Conservation (phyloP, 2,888 invertebrate genomes). For the Cephus sareptanus region DNA sequence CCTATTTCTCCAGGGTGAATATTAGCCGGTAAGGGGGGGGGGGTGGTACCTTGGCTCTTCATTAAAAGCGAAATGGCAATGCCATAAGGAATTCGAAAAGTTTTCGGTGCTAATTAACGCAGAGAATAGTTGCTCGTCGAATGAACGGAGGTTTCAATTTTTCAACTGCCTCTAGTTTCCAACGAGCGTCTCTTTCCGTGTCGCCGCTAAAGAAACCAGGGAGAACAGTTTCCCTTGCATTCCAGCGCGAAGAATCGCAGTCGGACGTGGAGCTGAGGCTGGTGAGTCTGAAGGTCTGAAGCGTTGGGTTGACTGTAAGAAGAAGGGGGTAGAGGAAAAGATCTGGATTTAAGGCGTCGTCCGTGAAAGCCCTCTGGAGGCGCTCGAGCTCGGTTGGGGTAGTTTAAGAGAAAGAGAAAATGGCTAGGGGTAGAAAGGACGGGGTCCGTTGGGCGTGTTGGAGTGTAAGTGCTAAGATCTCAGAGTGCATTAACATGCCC, state of each 20-base stretch:
- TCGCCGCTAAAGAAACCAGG: slow-evolving; percentile 10
- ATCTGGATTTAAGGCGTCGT: slow-evolving; percentile 65
- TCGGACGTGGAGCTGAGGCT: background rate
- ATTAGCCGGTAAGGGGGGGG: background rate
- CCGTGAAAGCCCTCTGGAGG: slow-evolving; percentile 64
- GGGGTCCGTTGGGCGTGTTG: slow-evolving; percentile 52
- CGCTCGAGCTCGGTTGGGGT: slow-evolving; percentile 43
- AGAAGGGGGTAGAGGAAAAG: slow-evolving; percentile 38
- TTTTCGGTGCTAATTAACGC: background rate
- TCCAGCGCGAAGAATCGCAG: background rate
- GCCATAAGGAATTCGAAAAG: background rate
- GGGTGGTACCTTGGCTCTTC: background rate
- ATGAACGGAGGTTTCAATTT: slow-evolving; percentile 13
- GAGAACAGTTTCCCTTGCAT: slow-evolving; percentile 21
- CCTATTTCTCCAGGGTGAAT: background rate
- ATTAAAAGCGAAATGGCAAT: background rate
- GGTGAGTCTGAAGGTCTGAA: slow-evolving; percentile 5
- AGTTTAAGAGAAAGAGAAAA: slow-evolving; percentile 65
- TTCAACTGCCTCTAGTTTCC: slow-evolving; percentile 16
- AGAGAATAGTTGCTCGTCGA: background rate
- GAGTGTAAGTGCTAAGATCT: slow-evolving; percentile 67
- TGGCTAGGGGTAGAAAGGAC: slow-evolving; percentile 42
- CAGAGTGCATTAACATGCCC: slow-evolving; percentile 66
- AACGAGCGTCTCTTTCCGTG: slow-evolving; percentile 1
- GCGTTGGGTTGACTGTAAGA: slow-evolving; percentile 15